Evolutionary conservation across 2,113 vertebrate genomes (phyloP).

Genomic region (Micronycteris hirsuta): DNA sequence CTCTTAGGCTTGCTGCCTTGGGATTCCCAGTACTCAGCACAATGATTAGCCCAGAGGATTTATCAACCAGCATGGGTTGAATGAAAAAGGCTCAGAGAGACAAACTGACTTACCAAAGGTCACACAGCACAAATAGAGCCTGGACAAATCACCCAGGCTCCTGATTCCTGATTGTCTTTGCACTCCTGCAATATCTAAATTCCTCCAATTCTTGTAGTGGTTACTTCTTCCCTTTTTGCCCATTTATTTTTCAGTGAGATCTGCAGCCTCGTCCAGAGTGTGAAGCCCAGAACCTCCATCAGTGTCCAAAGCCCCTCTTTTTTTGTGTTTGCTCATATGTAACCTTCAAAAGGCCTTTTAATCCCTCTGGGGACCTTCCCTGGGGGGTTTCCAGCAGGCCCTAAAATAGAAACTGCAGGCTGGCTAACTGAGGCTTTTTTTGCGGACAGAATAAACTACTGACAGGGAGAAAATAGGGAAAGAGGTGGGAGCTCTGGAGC

Average conservation of each 20-base stretch:
- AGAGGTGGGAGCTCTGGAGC: conserved; percentile 58
- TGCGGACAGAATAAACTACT: conserved; percentile 76
- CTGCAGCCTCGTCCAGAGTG: not conserved
- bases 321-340: conserved; percentile 57
- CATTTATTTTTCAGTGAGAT: conserved; percentile 42
- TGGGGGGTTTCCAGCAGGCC: conserved; percentile 57
- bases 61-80: too few relatives aligned
- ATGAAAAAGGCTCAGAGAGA: not conserved
- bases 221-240: not conserved
- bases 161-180: not conserved
- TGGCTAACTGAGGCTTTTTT: conserved; percentile 76
- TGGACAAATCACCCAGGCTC: not conserved
- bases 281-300: conserved; percentile 41
- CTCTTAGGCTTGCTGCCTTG: not conserved
- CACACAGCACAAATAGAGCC: not conserved
- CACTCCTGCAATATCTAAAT: not conserved
- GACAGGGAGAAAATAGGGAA: conserved; percentile 71
- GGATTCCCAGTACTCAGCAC: not conserved
- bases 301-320: conserved; percentile 55
- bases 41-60: not conserved
- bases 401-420: conserved; percentile 75
- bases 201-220: not conserved
- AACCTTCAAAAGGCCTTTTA: conserved; percentile 73
- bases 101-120: not conserved
- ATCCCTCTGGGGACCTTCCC: conserved; percentile 66